phyloP scores from a whole-genome alignment of 2,113 vertebrate genomes.

The Excalfactoria chinensis region DNA sequence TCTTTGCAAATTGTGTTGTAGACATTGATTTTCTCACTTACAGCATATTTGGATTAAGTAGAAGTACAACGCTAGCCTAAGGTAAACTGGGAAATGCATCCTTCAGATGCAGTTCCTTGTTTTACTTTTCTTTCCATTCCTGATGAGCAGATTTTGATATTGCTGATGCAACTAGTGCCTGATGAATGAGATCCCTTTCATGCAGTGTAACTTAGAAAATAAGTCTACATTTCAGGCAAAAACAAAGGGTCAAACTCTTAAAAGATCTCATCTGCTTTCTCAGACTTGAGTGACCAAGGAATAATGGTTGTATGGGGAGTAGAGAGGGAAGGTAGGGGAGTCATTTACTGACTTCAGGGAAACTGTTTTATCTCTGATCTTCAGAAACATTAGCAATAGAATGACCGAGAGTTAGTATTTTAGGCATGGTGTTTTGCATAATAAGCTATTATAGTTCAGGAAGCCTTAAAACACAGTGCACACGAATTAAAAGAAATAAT shows the following conservation, averaged over 20 bases:
- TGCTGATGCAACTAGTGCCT: neutral
- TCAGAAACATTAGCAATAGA: neutral
- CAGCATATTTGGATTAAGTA: conserved; percentile 60
- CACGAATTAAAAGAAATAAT: neutral
- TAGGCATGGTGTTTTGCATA: neutral
- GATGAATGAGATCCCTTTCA: neutral
- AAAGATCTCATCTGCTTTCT: neutral
- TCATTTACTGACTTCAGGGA: neutral
- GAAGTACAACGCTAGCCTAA: conserved; percentile 46
- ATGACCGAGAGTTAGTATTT: neutral
- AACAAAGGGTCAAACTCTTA: neutral
- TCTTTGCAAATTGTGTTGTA: conserved; percentile 64
- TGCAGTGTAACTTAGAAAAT: neutral
- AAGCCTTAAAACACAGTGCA: neutral
- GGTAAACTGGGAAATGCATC: conserved; percentile 62
- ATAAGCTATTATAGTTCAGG: neutral
- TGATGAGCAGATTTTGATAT: conserved; percentile 13
- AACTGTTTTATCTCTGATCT: neutral
- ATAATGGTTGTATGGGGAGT: neutral
- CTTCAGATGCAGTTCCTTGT: conserved; percentile 42
- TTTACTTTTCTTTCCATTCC: conserved; percentile 10
- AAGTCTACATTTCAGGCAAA: neutral
- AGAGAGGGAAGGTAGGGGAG: neutral
- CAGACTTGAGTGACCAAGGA: neutral
- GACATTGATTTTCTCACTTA: conserved; percentile 54